These are phyloP conservation scores for Nasonovia ribisnigri DNA, from an alignment of 2,888 invertebrate genomes.

Conservation along the genomic window DNA sequence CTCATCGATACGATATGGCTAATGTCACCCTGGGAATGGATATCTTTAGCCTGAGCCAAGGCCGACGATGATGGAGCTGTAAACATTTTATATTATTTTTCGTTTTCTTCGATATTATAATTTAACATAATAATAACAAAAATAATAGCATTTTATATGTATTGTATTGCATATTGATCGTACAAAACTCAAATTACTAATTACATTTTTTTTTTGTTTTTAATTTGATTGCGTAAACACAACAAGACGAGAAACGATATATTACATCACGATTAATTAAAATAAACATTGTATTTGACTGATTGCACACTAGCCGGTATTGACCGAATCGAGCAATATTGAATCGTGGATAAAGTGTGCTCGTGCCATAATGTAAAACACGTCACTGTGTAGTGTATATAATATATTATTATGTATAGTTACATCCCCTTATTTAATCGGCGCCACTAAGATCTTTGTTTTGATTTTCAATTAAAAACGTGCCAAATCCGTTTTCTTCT, in stretches of 20 bases:
- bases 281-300: not conserved
- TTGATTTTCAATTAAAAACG: not conserved
- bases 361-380: not conserved
- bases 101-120: not conserved
- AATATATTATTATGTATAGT: not conserved
- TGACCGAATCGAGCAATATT: not conserved
- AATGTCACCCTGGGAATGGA: constrained; percentile 39
- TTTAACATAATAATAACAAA: not conserved
- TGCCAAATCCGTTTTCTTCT: not conserved
- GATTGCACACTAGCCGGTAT: not conserved
- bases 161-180: not conserved
- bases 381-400: not conserved
- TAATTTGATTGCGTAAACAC: not conserved
- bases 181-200: constrained; percentile 1
- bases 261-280: not conserved
- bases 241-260: not conserved
- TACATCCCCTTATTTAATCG: not conserved
- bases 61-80: constrained; percentile 14
- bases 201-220: constrained; percentile 1
- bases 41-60: constrained; percentile 48
- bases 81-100: constrained; percentile 16
- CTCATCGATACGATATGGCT: not conserved
- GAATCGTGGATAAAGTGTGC: not conserved
- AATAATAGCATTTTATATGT: not conserved
- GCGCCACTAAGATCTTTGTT: not conserved